These are phyloP conservation scores for Corynorhinus townsendii DNA, from an alignment of 2,113 vertebrate species.

Conservation along the genomic window DNA sequence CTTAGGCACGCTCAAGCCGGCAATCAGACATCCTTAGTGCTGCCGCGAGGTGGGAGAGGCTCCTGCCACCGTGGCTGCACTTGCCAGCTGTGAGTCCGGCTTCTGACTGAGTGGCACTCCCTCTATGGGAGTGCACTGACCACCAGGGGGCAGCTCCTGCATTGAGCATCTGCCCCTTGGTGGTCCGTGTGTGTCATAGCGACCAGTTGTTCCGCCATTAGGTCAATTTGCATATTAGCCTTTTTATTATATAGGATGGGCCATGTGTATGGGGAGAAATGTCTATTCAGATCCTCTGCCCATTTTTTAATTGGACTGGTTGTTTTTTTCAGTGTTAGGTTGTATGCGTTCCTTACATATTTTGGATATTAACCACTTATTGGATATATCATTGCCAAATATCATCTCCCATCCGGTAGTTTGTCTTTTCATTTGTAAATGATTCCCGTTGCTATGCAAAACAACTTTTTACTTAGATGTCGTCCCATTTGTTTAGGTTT, in stretches of 20 bases:
- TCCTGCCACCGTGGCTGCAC: too few relatives aligned
- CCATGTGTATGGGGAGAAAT: neutral
- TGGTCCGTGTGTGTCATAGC: too few relatives aligned
- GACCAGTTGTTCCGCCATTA: fast-evolving
- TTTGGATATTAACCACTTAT: neutral
- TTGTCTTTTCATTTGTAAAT: neutral
- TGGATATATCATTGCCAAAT: neutral
- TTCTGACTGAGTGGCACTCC: too few relatives aligned
- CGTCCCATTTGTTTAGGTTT: neutral
- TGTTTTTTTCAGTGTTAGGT: neutral
- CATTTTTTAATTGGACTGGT: neutral
- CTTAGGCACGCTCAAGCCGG: too few relatives aligned
- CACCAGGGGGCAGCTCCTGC: too few relatives aligned
- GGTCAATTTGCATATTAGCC: too few relatives aligned
- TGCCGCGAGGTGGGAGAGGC: too few relatives aligned
- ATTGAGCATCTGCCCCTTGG: too few relatives aligned
- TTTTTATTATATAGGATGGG: neutral
- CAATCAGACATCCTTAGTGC: too few relatives aligned
- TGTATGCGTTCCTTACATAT: neutral
- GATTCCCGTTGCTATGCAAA: neutral
- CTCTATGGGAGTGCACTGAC: too few relatives aligned
- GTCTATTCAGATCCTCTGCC: neutral
- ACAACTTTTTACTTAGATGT: neutral
- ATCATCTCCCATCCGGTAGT: neutral
- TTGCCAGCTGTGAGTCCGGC: too few relatives aligned